Evolutionary conservation across 2,888 invertebrate genomes (phyloP).

Genomic region (Piscicola geometra): DNA sequence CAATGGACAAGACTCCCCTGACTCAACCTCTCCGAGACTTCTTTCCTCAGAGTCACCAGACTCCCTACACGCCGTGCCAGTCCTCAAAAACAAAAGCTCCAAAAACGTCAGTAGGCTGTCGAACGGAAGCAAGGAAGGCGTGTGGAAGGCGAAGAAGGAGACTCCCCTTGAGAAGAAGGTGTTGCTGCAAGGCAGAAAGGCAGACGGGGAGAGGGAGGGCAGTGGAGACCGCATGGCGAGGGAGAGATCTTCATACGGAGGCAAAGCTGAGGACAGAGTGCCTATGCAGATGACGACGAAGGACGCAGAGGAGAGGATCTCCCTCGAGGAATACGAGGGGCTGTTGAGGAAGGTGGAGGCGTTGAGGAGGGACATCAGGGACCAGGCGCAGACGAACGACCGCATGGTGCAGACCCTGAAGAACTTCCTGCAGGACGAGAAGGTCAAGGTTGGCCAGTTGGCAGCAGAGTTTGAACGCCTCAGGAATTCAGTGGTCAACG

Average conservation of each 20-base stretch:
- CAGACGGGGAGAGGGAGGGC: not conserved
- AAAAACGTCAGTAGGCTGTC: not conserved
- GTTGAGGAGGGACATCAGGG: slow-evolving; percentile 12
- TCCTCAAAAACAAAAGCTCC: not conserved
- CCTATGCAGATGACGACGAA: not conserved
- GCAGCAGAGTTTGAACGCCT: slow-evolving; percentile 15
- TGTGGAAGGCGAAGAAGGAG: not conserved
- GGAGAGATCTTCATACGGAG: not conserved
- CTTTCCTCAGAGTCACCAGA: slow-evolving; percentile 5
- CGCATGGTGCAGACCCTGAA: slow-evolving; percentile 33
- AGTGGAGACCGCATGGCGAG: not conserved
- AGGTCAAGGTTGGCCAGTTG: not conserved
- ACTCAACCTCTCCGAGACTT: not conserved
- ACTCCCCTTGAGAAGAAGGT: too few relatives aligned
- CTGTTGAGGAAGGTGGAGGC: slow-evolving; percentile 10
- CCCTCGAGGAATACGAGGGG: slow-evolving; percentile 25
- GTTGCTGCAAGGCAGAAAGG: too few relatives aligned
- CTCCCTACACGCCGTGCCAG: not conserved
- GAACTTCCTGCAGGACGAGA: slow-evolving; percentile 28
- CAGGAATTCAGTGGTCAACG: not conserved
- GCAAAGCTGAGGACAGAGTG: not conserved
- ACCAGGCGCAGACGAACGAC: slow-evolving; percentile 29
- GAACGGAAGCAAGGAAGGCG: not conserved
- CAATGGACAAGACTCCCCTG: slow-evolving; percentile 5
- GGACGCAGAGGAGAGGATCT: not conserved